A percentile compares a stretch with the other conserved stretches of the same genome.
phyloP scores from a whole-genome alignment of 2,797 vertebrate genomes.

The Enteromius thamalakanensis region DNA sequence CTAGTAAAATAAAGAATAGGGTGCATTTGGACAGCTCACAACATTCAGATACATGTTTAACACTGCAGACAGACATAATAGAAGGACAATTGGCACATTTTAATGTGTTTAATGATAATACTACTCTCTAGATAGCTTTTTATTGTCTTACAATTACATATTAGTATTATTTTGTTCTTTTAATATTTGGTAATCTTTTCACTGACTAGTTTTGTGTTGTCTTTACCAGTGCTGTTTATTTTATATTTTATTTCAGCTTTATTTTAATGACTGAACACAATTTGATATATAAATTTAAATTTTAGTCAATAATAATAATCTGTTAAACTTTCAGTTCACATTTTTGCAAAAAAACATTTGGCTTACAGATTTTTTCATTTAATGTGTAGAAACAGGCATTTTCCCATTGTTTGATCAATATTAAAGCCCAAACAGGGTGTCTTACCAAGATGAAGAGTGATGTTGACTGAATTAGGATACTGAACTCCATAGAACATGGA shows the following conservation, averaged over 20 bases:
- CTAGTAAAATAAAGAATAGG: not conserved
- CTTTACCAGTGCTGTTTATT: too few relatives aligned
- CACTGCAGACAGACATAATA: not conserved
- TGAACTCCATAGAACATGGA: slow-evolving; percentile 92
- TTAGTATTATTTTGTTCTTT: not conserved
- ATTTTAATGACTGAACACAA: not conserved
- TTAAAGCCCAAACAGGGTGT: slow-evolving; percentile 6
- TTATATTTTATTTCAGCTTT: not conserved
- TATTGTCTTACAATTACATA: not conserved
- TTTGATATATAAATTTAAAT: not conserved
- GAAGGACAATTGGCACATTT: not conserved
- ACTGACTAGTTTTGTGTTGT: not conserved
- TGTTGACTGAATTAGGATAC: slow-evolving; percentile 87
- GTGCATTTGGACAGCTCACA: not conserved
- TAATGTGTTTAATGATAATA: not conserved
- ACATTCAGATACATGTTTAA: not conserved
- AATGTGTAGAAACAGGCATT: not conserved
- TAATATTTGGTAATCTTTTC: not conserved
- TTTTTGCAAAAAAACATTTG: not conserved
- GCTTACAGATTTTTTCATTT: not conserved
- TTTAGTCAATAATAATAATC: not conserved
- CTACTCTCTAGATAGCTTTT: not conserved
- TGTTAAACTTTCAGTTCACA: not conserved
- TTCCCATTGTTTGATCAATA: not conserved
- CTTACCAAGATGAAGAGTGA: slow-evolving; percentile 91